Base-by-base conservation (phyloP, 2,888 invertebrate species). In the Neuroscelio doddi region DNA sequence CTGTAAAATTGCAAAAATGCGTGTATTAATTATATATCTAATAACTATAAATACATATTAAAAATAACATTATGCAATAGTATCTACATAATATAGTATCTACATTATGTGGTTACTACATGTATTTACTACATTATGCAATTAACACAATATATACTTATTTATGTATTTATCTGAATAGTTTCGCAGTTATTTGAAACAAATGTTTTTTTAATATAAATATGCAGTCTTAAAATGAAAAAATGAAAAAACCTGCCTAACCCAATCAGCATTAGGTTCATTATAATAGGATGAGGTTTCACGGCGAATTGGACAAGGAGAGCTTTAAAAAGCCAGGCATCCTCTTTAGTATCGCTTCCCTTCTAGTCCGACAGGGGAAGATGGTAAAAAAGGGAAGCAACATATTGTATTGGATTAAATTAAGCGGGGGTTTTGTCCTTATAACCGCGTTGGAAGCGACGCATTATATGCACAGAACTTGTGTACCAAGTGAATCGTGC, bases 341-440 rank as follows among this genome's bases (percentile, higher is more conserved):
- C 75, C 79, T 75, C 70, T 79, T 80, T 74, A 78, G 69, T 72
- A 70, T 73, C 76, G 77, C 68, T 73, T 53, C 67, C 62, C 57
- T 24, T 47, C 15, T 51, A 47, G 50, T 38, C 30, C 16, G 24
- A 17, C 49, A 24, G 57, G 58, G 63, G 63, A 51, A 21, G 52
- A 44, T 39, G 67, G 62, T 67, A 68, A 73, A 62, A 68, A 59
- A 58, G 71, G 71, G 70, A 64, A 70, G 73, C 73, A 77, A 49
- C 83, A 83, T 81, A 83, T 82, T 81, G 79, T 80, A 81, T 81
- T 82, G 81, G 81, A 83, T 83, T 83, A 82, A 83, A 81, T 82
- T 81, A 81, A 82, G 75, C 80, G 70, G 68, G 70, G 74, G 75
- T 68, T 64, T 67, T 71, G 66, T 73, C 67, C 68, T 56, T 67